phyloP scores from a whole-genome alignment of 2,113 vertebrate species.

The Channa argus region DNA sequence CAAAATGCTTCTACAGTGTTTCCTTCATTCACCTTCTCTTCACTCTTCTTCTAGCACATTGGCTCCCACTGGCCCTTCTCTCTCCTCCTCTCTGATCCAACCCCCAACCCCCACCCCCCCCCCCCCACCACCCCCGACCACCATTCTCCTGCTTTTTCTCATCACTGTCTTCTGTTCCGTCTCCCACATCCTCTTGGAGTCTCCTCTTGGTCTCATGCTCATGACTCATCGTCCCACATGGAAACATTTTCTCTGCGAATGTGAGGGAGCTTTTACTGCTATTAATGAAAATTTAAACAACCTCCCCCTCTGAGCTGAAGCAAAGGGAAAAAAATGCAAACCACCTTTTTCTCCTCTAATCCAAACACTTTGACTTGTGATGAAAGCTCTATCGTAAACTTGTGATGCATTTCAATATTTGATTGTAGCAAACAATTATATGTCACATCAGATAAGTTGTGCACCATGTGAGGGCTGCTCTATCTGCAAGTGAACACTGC shows the following conservation, averaged over 20 bases:
- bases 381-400: constrained; percentile 7
- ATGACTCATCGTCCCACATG: constrained; percentile 82
- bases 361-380: constrained; percentile 28
- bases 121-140: constrained; percentile 1
- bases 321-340: neutral
- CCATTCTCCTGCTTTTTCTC: constrained; percentile 51
- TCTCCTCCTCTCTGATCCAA: no score
- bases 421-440: neutral
- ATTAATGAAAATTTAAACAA: constrained; percentile 48
- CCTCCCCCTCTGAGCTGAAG: neutral
- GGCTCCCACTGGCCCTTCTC: neutral
- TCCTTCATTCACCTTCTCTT: neutral
- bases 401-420: constrained; percentile 14
- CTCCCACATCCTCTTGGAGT: constrained; percentile 71
- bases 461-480: neutral
- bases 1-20: neutral
- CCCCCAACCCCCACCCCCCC: neutral
- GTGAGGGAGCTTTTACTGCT: constrained; percentile 47
- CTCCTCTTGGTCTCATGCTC: constrained; percentile 54
- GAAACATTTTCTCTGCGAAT: constrained; percentile 77
- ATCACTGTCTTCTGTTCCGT: constrained; percentile 35
- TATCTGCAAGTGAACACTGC: constrained; percentile 22
- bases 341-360: constrained; percentile 10
- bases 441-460: neutral
- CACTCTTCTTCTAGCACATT: constrained; percentile 17